Conservation (phyloP, 2,888 invertebrate species). For the Hypomecis atomaria region DNA sequence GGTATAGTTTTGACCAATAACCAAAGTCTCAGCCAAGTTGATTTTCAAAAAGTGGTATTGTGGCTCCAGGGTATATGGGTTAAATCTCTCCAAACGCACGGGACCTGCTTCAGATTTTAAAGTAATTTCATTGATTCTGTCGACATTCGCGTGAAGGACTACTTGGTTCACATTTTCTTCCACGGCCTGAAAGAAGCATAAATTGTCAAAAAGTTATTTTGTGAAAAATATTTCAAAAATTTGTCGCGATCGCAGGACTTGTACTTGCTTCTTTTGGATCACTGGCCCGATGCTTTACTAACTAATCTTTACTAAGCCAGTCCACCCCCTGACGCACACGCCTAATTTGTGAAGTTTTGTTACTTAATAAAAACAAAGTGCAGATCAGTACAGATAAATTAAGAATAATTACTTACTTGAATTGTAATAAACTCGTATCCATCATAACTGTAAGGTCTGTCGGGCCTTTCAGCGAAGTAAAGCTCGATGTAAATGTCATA, state of each 20-base stretch:
- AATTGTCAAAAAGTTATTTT: too few relatives aligned
- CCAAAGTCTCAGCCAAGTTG: slow-evolving; percentile 58
- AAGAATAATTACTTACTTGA: slow-evolving; percentile 55
- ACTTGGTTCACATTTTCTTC: slow-evolving; percentile 66
- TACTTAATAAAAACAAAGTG: too few relatives aligned
- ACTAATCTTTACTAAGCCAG: too few relatives aligned
- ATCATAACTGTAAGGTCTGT: slow-evolving; percentile 70
- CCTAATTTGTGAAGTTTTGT: too few relatives aligned
- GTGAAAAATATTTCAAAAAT: too few relatives aligned
- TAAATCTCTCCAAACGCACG: slow-evolving; percentile 40
- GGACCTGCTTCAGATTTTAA: slow-evolving; percentile 42
- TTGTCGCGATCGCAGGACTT: too few relatives aligned
- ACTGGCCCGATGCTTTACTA: too few relatives aligned
- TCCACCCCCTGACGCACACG: too few relatives aligned
- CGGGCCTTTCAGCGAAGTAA: slow-evolving; percentile 66
- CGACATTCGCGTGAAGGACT: slow-evolving; percentile 79
- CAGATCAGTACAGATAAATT: neutral
- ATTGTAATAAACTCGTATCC: slow-evolving; percentile 66
- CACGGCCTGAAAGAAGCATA: slow-evolving; percentile 56
- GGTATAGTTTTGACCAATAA: slow-evolving; percentile 62
- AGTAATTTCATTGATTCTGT: slow-evolving; percentile 55
- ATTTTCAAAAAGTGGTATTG: slow-evolving; percentile 77
- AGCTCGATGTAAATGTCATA: slow-evolving; percentile 74
- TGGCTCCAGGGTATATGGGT: slow-evolving; percentile 54
- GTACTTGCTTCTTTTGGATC: too few relatives aligned